phyloP scores from a whole-genome alignment of 2,888 invertebrate species.

The Antheraea yamamai region DNA sequence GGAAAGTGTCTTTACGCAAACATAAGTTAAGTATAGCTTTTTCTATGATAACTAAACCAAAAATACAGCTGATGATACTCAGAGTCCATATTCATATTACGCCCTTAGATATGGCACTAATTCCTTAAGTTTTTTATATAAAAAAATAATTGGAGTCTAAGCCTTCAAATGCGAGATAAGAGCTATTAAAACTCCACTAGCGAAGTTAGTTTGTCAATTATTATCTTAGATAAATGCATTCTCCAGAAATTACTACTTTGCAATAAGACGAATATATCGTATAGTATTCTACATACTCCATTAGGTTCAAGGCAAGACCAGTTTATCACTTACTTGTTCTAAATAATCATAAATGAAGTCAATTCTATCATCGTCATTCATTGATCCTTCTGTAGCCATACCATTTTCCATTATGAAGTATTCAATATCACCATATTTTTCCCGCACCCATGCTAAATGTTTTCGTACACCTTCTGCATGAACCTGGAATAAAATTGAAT shows the following conservation, averaged over 20 bases:
- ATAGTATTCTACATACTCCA: too few relatives aligned
- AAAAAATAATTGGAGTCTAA: too few relatives aligned
- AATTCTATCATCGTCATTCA: slow-evolving; percentile 30
- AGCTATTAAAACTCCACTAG: too few relatives aligned
- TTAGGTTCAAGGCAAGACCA: too few relatives aligned
- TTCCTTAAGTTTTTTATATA: too few relatives aligned
- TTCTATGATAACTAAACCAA: neutral
- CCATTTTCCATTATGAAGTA: slow-evolving; percentile 72
- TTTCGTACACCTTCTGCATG: slow-evolving; percentile 72
- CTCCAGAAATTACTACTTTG: neutral
- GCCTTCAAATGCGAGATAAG: too few relatives aligned
- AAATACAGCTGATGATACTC: neutral
- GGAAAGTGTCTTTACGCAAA: neutral
- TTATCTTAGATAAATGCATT: too few relatives aligned
- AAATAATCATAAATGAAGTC: slow-evolving; percentile 33
- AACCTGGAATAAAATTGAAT: slow-evolving; percentile 38
- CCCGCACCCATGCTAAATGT: slow-evolving; percentile 64
- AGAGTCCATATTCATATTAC: too few relatives aligned
- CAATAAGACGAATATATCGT: too few relatives aligned
- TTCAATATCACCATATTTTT: slow-evolving; percentile 60
- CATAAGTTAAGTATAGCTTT: neutral
- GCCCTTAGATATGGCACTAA: too few relatives aligned
- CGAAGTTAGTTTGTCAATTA: too few relatives aligned
- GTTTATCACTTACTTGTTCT: slow-evolving; percentile 39
- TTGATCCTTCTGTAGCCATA: slow-evolving; percentile 28